Percentiles rank a stretch among this genome's conserved stretches.
Conservation (phyloP, 2,888 invertebrate genomes). For the Glyphotaelius pellucidus region DNA sequence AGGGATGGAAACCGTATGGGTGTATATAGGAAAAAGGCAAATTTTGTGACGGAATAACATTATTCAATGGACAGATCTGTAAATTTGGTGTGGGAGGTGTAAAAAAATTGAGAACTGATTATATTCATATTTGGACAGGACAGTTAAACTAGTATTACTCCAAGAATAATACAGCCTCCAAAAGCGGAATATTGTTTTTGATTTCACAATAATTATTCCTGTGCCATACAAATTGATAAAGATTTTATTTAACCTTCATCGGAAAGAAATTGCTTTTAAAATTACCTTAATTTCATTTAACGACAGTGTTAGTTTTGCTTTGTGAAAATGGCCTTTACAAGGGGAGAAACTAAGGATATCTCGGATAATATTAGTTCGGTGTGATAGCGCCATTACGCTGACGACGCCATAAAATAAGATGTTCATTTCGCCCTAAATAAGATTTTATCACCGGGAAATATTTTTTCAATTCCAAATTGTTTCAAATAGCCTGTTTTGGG, state of each 20-base stretch:
- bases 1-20: not conserved
- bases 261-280: slow-evolving; percentile 8
- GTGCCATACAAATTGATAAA: not conserved
- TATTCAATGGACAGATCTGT: not conserved
- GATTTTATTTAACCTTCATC: slow-evolving; percentile 12
- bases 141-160: not conserved
- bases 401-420: slow-evolving; percentile 35
- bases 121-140: not conserved
- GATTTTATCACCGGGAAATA: slow-evolving; percentile 24
- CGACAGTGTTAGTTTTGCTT: slow-evolving; percentile 26
- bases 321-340: not conserved
- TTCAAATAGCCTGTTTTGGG: not conserved
- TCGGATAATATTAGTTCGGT: slow-evolving; percentile 34
- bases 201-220: not conserved
- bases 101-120: not conserved
- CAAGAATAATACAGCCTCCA: not conserved
- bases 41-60: not conserved
- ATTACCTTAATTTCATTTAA: slow-evolving; percentile 35
- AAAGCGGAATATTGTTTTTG: not conserved
- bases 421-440: slow-evolving; percentile 38
- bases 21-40: not conserved
- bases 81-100: not conserved
- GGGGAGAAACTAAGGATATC: slow-evolving; percentile 3
- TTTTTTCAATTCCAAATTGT: slow-evolving; percentile 7
- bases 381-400: slow-evolving; percentile 19